Base-by-base conservation (phyloP, 2,797 vertebrate genomes). In the Geotrypetes seraphini region DNA sequence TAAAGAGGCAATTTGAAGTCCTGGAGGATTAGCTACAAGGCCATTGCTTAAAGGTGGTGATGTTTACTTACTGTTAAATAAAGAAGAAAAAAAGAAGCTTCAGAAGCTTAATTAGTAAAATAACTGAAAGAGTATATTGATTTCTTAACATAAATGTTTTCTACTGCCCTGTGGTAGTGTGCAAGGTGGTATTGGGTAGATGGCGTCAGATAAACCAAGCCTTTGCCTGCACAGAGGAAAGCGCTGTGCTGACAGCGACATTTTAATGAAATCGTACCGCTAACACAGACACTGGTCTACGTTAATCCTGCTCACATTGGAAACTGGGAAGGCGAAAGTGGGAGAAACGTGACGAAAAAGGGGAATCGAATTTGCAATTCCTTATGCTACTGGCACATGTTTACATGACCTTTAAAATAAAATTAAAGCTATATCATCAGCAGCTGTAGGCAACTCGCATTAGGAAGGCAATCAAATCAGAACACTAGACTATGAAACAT, bases 371-470 rank as follows among this genome's bases (percentile, higher is more conserved):
- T 81, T 77, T 81, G 69, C 70, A 82, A n/a, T 75, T 75, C 63
- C 69, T 79, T 75, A 60, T 69, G 73, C 70, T 72, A 71, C 63
- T 68, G 71, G 70, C 73, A 59, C 68, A 62, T 76, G 77, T 82
- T 82, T 78, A 81, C 74, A 79, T 81, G 79, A 82, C 79, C 77
- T 82, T 82, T 82, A 77, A 82, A 82, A 78, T 70, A 80, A 74
- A 82, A 79, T 78, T 78, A 79, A 79, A 72, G 70, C 73, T 76
- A 65, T 74, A 75, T 72, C 73, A 79, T 79, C 74, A 78, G 73
- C 73, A 75, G 70, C 74, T 81, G 75, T 67, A 75, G 74, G 74
- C 73, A 81, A 79, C 78, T 76, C 71, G 70, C 73, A 74, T 78
- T 82, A 79, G 74, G 64, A 78, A 77, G 63, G 66, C 73, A 79